Base-by-base conservation (phyloP, 30 jellyfish, hydroid and myxozoan genomes). In the Morbakka virulenta region DNA sequence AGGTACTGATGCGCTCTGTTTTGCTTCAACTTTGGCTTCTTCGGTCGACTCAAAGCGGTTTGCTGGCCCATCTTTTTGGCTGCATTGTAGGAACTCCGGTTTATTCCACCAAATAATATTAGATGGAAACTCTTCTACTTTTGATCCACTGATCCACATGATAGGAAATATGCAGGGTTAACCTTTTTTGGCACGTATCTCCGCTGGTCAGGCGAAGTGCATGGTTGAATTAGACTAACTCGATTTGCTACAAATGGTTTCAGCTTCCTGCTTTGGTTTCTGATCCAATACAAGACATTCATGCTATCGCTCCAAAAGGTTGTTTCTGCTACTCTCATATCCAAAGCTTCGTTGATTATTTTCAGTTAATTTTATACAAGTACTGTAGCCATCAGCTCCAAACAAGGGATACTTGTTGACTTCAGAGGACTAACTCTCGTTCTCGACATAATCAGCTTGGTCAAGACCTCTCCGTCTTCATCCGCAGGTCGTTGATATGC, bases 221-320 rank as follows among this genome's bases (percentile, higher is more conserved):
- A 1, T n/a, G 70, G 53, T 64, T 71, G 73, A 25, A 81, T 71
- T 35, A 61, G 66, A 25, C 68, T 73, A 14, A 81, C 81, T 26
- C 74, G 80, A 36, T 81, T 70, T 50, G 50, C 74, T 3, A 81
- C 82, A 81, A 81, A 81, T 62, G 81, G 67, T 50, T 72, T 49
- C 67, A 67, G 35, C 22, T 36, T 31, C 69, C 70, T 67, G 63
- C 78, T 47, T 25, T 68, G 77, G 2, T 86, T 53, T 21, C 75
- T 28, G 35, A 81, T 69, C 94, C 87, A 81, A 79, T 81, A 72
- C 49, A 81, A 52, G 24, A 64, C 81, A 68, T 61, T 81, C 81
- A 52, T 81, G 81, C 82, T 30, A 2, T 81, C 70, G 13, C 70
- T 57, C 87, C 81, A 81, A 74, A 52, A 81, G 17, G 1, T 28